Evolutionary conservation across 1,140 invertebrate genomes (phyloP).

Genomic region (Drosophila varians): DNA sequence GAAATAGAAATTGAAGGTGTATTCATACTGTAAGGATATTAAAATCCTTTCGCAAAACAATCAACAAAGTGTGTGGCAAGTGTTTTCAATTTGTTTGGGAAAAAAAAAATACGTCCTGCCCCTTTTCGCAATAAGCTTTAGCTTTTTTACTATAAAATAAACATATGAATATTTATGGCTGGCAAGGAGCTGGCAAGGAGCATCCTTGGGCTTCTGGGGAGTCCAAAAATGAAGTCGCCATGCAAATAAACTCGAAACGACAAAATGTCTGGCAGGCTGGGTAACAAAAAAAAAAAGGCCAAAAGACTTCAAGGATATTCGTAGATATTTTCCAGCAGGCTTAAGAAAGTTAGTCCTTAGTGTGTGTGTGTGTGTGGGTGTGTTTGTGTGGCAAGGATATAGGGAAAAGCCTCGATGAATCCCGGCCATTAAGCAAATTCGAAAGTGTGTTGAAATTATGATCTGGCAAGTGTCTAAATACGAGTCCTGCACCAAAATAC

Average conservation of each 20-base stretch:
- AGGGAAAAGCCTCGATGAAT: constrained; percentile 11
- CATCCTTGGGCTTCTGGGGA: constrained; percentile 1
- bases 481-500: constrained; percentile 16
- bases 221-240: constrained; percentile 22
- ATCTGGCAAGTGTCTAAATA: constrained; percentile 81
- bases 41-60: background rate
- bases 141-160: constrained; percentile 57
- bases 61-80: background rate
- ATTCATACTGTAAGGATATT: background rate
- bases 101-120: background rate
- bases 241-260: constrained; percentile 23
- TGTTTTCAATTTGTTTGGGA: background rate
- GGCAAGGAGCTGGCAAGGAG: constrained; percentile 8
- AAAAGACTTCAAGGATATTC: background rate
- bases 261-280: background rate
- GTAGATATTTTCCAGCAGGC: background rate
- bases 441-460: constrained; percentile 80
- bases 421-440: constrained; percentile 36
- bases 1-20: background rate
- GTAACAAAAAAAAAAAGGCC: background rate
- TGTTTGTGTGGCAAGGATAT: background rate
- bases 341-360: constrained; percentile 12
- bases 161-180: constrained; percentile 72
- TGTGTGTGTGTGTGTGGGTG: background rate
- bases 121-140: background rate